A percentile compares a stretch with the other conserved stretches of the same genome.
Evolutionary conservation across 2,113 vertebrate species (phyloP).

Genomic region (Chamaetylas fuelleborni): DNA sequence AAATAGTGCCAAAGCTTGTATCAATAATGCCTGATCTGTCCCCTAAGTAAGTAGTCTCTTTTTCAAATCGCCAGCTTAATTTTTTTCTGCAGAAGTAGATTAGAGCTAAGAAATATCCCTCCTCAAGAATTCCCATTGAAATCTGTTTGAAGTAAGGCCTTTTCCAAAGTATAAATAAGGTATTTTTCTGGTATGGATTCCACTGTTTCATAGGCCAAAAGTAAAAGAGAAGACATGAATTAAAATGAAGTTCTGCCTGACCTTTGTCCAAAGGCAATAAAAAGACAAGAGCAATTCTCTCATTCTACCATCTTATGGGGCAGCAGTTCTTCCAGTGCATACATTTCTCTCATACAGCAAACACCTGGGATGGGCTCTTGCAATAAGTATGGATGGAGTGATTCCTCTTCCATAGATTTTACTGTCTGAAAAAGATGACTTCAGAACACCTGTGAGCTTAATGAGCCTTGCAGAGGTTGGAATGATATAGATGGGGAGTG

Average conservation of each 20-base stretch:
- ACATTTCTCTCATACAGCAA: not conserved
- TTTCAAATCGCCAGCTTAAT: not conserved
- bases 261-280: slow-evolving; percentile 3
- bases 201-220: not conserved
- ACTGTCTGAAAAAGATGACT: not conserved
- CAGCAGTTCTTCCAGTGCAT: not conserved
- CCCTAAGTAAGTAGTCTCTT: not conserved
- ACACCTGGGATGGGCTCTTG: not conserved
- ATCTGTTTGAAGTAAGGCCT: not conserved
- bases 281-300: not conserved
- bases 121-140: not conserved
- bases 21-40: not conserved
- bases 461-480: not conserved
- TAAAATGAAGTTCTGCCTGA: not conserved
- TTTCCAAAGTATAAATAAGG: not conserved
- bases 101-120: not conserved
- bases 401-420: not conserved
- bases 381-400: not conserved
- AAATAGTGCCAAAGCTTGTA: not conserved
- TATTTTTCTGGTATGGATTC: not conserved
- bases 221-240: not conserved
- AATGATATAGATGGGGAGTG: not conserved
- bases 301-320: not conserved
- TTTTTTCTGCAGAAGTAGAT: not conserved
- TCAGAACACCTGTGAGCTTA: not conserved